Evolutionary conservation across 2,888 invertebrate species (phyloP), one percentile per base, ranked within the genome.

Genomic region (Pinctada fucata): DNA sequence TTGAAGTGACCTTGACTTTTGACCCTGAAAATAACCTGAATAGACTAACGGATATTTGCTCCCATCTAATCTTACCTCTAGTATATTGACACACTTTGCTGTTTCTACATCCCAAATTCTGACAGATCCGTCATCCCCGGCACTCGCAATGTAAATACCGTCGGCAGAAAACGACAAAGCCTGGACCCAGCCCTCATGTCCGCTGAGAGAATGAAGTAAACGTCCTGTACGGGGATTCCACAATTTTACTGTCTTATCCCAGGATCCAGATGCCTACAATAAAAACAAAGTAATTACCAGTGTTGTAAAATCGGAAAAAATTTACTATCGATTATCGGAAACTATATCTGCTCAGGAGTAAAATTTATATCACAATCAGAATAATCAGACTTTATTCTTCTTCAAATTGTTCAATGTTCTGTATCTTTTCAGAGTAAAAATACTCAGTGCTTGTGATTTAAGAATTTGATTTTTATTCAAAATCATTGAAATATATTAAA

Each of bases 151-250:
- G 69, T 87, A 88, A 31, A 87, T 86, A 3, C 90, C 90, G 82
- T 92, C 92, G 3, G 84, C 85, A 0, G 92, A 92, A 83, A 91
- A 92, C 2, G 88, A 80, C 2, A 92, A 78, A 2, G 91, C 91
- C 82, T 91, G 90, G 0, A 92, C 90, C 92, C 92, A 92, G 45
- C 91, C 91, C 13, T 83, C 82, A 72, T 91, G 91, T 45, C 90
- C 91, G 4, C 72, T 75, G 67, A 89, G 79, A 2, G 82, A 72
- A 75, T 89, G 89, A 3, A 90, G 75, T 13, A 84, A 81, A 31
- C 83, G 82, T 0, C 90, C 90, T 48, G 82, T 90, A 16, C 85
- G 79, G 5, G 91, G 90, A 77, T 91, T 91, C 92, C 92, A 92
- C 68, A 92, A 78, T 3, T 88, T 84, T 2, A 92, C 86, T 13